Evolutionary conservation across 2,888 invertebrate genomes (phyloP).

Genomic region (Lasioglossum oenotherae): DNA sequence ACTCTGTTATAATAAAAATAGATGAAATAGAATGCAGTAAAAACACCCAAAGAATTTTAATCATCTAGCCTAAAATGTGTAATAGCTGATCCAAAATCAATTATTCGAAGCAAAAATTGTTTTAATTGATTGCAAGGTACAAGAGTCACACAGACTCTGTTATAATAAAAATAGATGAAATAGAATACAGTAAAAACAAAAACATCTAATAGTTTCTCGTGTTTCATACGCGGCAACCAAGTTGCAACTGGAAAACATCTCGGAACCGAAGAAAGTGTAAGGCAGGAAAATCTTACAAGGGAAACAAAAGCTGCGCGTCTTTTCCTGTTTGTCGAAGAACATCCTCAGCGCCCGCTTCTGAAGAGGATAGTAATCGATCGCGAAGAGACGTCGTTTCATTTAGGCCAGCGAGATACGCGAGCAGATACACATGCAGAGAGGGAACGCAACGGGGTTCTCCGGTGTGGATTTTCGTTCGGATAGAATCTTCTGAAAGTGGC

Average conservation of each 20-base stretch:
- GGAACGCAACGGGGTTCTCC: constrained; percentile 23
- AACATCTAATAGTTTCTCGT: not conserved
- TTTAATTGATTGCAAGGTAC: too few relatives aligned
- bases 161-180: too few relatives aligned
- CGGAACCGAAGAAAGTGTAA: not conserved
- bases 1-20: fast-evolving
- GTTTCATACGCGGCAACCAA: not conserved
- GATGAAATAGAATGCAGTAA: too few relatives aligned
- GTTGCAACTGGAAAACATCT: not conserved
- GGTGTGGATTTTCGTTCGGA: constrained; percentile 60
- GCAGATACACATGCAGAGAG: constrained; percentile 20
- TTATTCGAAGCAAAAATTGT: too few relatives aligned
- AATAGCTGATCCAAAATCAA: too few relatives aligned
- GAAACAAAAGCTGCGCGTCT: not conserved
- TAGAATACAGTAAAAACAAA: too few relatives aligned
- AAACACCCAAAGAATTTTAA: too few relatives aligned
- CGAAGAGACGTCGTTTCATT: constrained; percentile 28
- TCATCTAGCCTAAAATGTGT: too few relatives aligned
- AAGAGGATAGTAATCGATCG: constrained; percentile 23
- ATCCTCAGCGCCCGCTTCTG: constrained; percentile 10
- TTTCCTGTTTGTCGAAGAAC: not conserved
- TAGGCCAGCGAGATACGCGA: constrained; percentile 4
- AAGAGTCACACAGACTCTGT: too few relatives aligned
- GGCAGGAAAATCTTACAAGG: not conserved
- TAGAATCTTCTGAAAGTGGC: constrained; percentile 62